Base-by-base conservation (phyloP, 2,888 invertebrate species). In the Melanargia galathea region DNA sequence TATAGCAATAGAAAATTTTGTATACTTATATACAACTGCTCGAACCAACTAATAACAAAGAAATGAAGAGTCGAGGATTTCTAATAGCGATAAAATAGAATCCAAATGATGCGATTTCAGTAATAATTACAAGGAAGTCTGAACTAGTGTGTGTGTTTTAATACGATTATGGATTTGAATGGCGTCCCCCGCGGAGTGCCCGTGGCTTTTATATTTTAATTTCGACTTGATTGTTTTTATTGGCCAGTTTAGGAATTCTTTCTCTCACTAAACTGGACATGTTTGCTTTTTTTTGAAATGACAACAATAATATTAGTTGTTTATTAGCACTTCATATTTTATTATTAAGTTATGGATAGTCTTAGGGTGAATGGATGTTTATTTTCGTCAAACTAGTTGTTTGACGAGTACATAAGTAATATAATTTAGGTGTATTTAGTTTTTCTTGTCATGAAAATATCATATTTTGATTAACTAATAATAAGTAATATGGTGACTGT, bases 151-250 rank as follows among this genome's bases (percentile, higher is more conserved):
- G 58, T 45, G 40, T 35, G 24, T 58, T 64, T 30, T 64, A 64
- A 62, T 57, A 67, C 64, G 48, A 62, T 64, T 64, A 67, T 48
- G 40, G 48, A 16, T 45, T 48, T n/a, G 46, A 55, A 45, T 33
- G 59, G 13, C 62, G 58, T 65, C 52, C 68, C 70, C 70, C 67
- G 67, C 64, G 38, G 67, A 26, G 65, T 26, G 43, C 60, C 67
- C 38, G 65, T 60, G 60, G 68, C 51, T 67, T 67, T 68, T 63
- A 68, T 68, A 70, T 68, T 70, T 70, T 68, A 68, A 70, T 70
- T 60, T 55, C 46, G 35, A 55, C 40, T 43, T 51, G 58, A 60
- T 58, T 55, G 60, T 60, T 66, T 64, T 64, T 60, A 64, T 60
- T 57, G 46, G 52, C 13, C 24, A 40, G 11, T 46, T 46, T 22